Conservation (phyloP, 2,113 vertebrate species). For the Pyxicephalus adspersus region DNA sequence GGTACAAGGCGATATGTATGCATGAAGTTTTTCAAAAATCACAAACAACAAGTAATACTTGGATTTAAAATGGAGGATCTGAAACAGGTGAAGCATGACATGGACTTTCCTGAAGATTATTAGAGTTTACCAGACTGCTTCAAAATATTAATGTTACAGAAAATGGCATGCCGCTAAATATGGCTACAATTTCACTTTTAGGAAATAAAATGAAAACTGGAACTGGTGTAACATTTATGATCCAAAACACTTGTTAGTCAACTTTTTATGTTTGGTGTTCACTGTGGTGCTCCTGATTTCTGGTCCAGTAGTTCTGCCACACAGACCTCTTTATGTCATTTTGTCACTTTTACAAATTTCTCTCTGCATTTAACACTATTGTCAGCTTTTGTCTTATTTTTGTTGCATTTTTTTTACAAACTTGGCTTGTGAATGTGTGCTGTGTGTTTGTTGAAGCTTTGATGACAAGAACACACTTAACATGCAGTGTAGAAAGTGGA, state of each 20-base stretch:
- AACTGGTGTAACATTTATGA: neutral
- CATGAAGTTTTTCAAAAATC: slow-evolving; percentile 83
- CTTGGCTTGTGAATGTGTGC: too few species aligned
- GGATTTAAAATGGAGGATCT: slow-evolving; percentile 92
- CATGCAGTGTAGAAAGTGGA: too few species aligned
- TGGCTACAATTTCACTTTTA: neutral
- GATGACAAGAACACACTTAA: too few species aligned
- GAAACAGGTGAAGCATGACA: slow-evolving; percentile 82
- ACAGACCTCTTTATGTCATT: neutral
- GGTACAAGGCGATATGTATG: slow-evolving; percentile 82
- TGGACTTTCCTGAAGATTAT: slow-evolving; percentile 68
- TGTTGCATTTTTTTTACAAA: too few species aligned
- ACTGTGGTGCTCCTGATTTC: neutral
- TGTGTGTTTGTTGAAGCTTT: too few species aligned
- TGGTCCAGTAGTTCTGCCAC: neutral
- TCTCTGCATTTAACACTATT: too few species aligned
- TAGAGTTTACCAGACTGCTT: slow-evolving; percentile 32
- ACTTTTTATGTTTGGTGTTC: neutral
- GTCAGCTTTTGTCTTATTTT: too few species aligned
- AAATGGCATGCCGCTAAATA: neutral
- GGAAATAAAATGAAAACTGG: neutral
- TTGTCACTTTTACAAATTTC: too few species aligned
- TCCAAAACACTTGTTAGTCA: neutral
- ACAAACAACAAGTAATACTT: slow-evolving; percentile 77
- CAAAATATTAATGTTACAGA: neutral